Evolutionary conservation across 2,888 invertebrate genomes (phyloP).

Genomic region (Meiosimyza decipiens): DNA sequence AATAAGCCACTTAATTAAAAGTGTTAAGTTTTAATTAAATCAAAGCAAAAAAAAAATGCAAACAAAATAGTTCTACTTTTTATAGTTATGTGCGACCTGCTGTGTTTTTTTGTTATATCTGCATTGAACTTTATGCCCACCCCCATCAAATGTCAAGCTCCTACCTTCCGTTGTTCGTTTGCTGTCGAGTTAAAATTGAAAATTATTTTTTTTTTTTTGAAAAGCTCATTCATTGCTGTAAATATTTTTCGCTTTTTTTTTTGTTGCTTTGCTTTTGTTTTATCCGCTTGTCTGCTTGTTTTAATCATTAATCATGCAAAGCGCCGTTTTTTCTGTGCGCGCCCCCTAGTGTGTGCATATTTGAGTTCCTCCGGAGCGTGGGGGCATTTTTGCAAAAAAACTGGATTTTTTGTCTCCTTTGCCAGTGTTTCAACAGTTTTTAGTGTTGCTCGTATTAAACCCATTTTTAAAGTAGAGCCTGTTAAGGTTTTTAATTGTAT

Average conservation of each 20-base stretch:
- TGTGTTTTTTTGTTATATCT: not conserved
- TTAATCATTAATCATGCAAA: slow-evolving; percentile 17
- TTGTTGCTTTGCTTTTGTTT: not conserved
- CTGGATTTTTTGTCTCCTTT: not conserved
- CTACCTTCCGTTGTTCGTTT: not conserved
- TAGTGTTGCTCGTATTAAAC: not conserved
- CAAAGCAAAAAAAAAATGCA: not conserved
- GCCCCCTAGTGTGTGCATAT: slow-evolving; percentile 12
- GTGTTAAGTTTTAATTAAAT: not conserved
- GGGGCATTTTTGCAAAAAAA: not conserved
- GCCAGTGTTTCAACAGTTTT: not conserved
- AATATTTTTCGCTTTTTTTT: not conserved
- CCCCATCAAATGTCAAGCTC: not conserved
- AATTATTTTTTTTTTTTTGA: not conserved
- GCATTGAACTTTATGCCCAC: not conserved
- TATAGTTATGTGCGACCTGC: not conserved
- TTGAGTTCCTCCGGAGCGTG: not conserved
- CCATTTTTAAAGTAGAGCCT: too few species aligned
- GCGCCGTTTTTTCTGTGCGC: slow-evolving; percentile 9
- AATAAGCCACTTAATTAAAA: too few species aligned
- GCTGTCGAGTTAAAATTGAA: not conserved
- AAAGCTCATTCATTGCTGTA: slow-evolving; percentile 4
- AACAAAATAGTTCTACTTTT: not conserved
- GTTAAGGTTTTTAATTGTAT: too few species aligned
- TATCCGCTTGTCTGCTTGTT: not conserved